Evolutionary conservation across 2,797 vertebrate genomes (phyloP), one percentile per base, ranked within the genome.

Genomic region (Neopelma chrysocephalum): DNA sequence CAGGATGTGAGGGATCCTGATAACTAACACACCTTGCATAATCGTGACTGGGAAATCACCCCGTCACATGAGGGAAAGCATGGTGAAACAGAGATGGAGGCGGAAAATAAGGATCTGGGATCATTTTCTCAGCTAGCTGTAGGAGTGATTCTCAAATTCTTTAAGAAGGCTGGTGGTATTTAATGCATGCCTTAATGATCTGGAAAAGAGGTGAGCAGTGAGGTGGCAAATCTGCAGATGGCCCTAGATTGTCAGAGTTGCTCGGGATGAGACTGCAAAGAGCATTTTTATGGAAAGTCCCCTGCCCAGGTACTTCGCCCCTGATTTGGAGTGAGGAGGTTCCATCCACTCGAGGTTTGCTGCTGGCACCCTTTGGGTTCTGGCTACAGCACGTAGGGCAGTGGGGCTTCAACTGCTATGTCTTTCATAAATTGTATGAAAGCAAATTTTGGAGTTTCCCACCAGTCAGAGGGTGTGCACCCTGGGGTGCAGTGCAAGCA

Each of bases 201-300:
- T 77, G 77, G 91, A 92, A 93, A 93, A 88, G 80, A 86, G 86
- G 60, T 58, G 86, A 95, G 91, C 90, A 70, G 57, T 78, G 86
- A 96, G 80, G 72, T 94, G 90, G 82, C 80, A 94, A 96, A 96
- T 90, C 69, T 17, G 12, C 96, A 96, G 90, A 93, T 93, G 92
- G 69, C 48, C 72, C n/a, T 56, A 68, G 0, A 88, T 77, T 77
- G 72, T 70, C 66, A 6, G 60, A 66, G 47, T 85, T 80, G 45
- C 27, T 86, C 3, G 2, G 32, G 60, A 73, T 51, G 48, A 88
- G 56, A 15, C 47, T 73, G 51, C 47, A 82, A 68, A 77, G 56
- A 91, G 15, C 31, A 43, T 48, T 90, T 90, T 54, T 66, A 45
- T 15, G 9, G 32, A 1, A 10, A 91, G 18, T 29, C 11, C 38